These are phyloP conservation scores for Lycocorax pyrrhopterus DNA, from an alignment of 2,113 vertebrate genomes.

Conservation along the genomic window DNA sequence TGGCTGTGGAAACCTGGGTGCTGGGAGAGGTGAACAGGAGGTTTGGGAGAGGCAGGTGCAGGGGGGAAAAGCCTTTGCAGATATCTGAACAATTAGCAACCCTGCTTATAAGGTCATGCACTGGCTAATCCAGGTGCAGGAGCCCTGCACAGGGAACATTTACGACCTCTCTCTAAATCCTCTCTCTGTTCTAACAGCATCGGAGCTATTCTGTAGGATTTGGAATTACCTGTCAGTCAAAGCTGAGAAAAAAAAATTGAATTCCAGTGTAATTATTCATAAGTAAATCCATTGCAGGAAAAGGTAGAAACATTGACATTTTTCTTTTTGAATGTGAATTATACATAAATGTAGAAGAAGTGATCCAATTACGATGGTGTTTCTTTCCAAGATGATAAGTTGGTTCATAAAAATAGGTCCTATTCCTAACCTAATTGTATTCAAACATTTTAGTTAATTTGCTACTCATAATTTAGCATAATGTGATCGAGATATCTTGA, in stretches of 20 bases:
- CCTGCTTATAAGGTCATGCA: constrained; percentile 47
- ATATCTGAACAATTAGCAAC: neutral
- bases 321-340: constrained; percentile 56
- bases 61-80: neutral
- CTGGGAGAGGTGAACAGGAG: neutral
- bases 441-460: constrained; percentile 82
- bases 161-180: constrained; percentile 43
- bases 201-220: constrained; percentile 51
- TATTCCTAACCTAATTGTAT: constrained; percentile 77
- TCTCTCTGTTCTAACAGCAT: constrained; percentile 21
- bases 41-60: neutral
- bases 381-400: constrained; percentile 60
- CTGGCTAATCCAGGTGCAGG: constrained; percentile 26
- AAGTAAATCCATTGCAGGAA: constrained; percentile 48
- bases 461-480: constrained; percentile 79
- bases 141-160: constrained; percentile 24
- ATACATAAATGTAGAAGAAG: constrained; percentile 52
- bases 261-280: constrained; percentile 58
- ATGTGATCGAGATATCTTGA: constrained; percentile 71
- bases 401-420: constrained; percentile 71
- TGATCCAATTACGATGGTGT: constrained; percentile 48
- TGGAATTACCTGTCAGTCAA: constrained; percentile 57
- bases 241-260: constrained; percentile 39
- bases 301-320: constrained; percentile 50
- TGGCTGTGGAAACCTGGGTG: neutral